A percentile compares a stretch with the other conserved stretches of the same genome.
These are phyloP conservation scores for Nephila pilipes DNA, from an alignment of 1,140 invertebrate genomes.

Conservation along the genomic window DNA sequence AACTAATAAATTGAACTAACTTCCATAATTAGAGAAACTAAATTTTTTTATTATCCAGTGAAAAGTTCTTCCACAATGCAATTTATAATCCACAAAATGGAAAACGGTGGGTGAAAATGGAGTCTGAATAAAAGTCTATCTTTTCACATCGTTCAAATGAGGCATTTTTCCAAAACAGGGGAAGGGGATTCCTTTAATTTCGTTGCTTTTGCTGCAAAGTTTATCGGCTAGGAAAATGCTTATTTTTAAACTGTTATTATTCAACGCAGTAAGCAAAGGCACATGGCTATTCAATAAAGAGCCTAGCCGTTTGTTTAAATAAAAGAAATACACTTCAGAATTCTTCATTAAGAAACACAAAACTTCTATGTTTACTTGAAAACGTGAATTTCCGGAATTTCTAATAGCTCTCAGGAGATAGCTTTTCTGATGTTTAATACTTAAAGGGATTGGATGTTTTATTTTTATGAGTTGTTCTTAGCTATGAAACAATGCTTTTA, in stretches of 20 bases:
- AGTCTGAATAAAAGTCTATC: background rate
- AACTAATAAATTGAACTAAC: no score
- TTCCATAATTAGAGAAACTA: no score
- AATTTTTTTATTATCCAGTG: no score
- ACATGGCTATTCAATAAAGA: constrained; percentile 23
- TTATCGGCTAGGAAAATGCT: background rate
- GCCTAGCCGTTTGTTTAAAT: background rate
- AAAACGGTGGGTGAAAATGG: background rate
- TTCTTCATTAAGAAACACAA: constrained; percentile 24
- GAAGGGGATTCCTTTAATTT: background rate
- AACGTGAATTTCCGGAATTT: constrained; percentile 42
- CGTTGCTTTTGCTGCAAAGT: background rate
- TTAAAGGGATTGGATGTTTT: constrained; percentile 43
- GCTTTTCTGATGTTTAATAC: constrained; percentile 53
- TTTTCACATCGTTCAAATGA: background rate
- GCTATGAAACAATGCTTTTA: constrained; percentile 29
- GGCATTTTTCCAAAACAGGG: background rate
- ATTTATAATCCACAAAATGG: no score
- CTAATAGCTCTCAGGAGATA: constrained; percentile 42
- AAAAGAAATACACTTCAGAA: constrained; percentile 42
- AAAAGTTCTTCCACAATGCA: no score
- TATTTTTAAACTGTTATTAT: background rate
- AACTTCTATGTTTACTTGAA: constrained; percentile 39
- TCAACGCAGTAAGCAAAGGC: background rate
- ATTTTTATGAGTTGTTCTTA: constrained; percentile 1